phyloP scores from a whole-genome alignment of 2,113 vertebrate species.

The Eidolon helvum region DNA sequence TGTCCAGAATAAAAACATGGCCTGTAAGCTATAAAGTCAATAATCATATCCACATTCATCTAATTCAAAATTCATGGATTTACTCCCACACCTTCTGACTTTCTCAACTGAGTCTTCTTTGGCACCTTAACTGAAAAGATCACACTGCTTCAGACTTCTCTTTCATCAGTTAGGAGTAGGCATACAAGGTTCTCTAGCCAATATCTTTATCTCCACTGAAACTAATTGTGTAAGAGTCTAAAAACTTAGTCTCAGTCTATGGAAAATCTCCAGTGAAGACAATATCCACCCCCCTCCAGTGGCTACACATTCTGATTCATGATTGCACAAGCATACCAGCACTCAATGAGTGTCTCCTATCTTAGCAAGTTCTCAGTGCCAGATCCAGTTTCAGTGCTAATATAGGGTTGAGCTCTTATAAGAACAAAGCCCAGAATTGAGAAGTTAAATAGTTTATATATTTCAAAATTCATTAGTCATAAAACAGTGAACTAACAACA shows the following conservation, averaged over 20 bases:
- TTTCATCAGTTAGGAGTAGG: neutral
- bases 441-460: neutral
- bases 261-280: neutral
- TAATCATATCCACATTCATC: neutral
- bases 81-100: neutral
- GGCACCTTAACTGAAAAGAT: neutral
- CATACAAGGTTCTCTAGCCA: neutral
- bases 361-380: neutral
- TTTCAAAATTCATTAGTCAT: neutral
- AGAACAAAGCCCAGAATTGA: neutral
- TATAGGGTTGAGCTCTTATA: neutral
- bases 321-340: neutral
- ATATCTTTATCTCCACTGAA: neutral
- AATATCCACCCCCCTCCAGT: neutral
- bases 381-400: constrained; percentile 1
- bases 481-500: constrained; percentile 20
- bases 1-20: neutral
- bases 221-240: neutral
- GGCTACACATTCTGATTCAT: neutral
- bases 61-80: neutral
- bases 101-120: neutral
- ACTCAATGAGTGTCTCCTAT: neutral
- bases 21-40: neutral
- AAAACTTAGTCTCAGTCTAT: neutral
- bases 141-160: neutral